Base-by-base conservation (phyloP, 2,113 vertebrate species). In the Clarias macrocephalus region DNA sequence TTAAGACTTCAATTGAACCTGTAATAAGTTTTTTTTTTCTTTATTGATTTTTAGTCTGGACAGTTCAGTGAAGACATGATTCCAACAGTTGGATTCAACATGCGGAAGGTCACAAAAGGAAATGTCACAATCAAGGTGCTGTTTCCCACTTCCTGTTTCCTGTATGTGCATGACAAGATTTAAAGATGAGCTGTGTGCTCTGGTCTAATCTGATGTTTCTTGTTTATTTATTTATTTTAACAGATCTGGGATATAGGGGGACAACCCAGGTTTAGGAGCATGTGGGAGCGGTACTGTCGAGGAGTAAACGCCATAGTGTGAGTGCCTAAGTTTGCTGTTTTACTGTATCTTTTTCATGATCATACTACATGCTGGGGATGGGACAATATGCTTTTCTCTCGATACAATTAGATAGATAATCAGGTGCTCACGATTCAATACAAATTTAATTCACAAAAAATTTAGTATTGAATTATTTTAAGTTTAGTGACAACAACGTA, bases 211-310 rank as follows among this genome's bases (percentile, higher is more conserved):
- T 37, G 11, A 12, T 85, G 9, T 82, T 23, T 19, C 2, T 83
- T 52, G 30, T 57, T 68, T 19, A 83, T 66, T 18, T 5, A 2
- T 19, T 25, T 48, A 8, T 48, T 48, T 48, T 48, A 48, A 48
- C 92, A 99, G 98, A 99, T 99, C 85, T 99, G 98, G 98, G 98
- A 99, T 94, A 99, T 99, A 92, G 98, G 98, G 88, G 98, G 98
- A 90, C 98, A 99, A 82, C 98, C 98, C n/a, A 96, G 98, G 85
- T 99, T 99, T 95, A 96, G 98, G 91, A 99, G 98, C 96, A 99
- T 99, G 98, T 99, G 98, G 98, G 98, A 99, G 87, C 96, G 98
- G 76, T 99, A 99, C 88, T 99, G 98, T 93, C 93, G 98, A 93
- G 98, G 98, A 85, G 98, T 99, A 88, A 99, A 99, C 83, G 98